Base-by-base conservation (phyloP, 2,113 vertebrate genomes). In the Fulica atra region DNA sequence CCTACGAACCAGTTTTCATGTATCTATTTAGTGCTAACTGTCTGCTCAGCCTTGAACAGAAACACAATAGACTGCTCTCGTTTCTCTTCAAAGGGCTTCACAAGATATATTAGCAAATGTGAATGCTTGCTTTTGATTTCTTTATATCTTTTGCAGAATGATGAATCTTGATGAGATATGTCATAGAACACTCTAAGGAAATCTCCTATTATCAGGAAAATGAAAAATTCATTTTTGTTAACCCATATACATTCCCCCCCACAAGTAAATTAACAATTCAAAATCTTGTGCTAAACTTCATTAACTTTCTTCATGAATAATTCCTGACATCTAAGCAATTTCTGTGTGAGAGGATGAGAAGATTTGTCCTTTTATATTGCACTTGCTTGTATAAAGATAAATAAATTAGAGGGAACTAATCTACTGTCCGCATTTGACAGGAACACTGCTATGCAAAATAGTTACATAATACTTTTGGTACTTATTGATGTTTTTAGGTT, bases 221-320 rank as follows among this genome's bases (percentile, higher is more conserved):
- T 89, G 78, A 94, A 91, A 92, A 95, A 93, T 87, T 94, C 57
- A 33, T 95, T 70, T 94, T 83, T 88, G 85, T 91, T 94, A 96
- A 90, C n/a, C 74, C 68, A 56, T 94, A 93, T 53, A 94, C 18
- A n/a, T 68, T 69, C 46, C 13, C 7, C 38, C 63, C 50, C 35
- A 26, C 29, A 38, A 66, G 64, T 78, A 95, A 77, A 96, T 96
- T 95, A 95, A 93, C 93, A 92, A 83, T 95, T 93, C 93, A 93
- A 93, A 92, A 93, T 95, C 88, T 83, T 90, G n/a, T 29, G 56
- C 59, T 86, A 96, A 97, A 96, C 68, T 95, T 96, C 86, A 93
- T 93, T 97, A 92, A 96, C 33, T 94, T 95, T 93, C 77, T 86
- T 95, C 86, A 95, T 96, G 85, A 96, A 96, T 95, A 96, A 96